These are phyloP conservation scores for Salvelinus alpinus DNA, from an alignment of 2,113 vertebrate species.

Conservation along the genomic window DNA sequence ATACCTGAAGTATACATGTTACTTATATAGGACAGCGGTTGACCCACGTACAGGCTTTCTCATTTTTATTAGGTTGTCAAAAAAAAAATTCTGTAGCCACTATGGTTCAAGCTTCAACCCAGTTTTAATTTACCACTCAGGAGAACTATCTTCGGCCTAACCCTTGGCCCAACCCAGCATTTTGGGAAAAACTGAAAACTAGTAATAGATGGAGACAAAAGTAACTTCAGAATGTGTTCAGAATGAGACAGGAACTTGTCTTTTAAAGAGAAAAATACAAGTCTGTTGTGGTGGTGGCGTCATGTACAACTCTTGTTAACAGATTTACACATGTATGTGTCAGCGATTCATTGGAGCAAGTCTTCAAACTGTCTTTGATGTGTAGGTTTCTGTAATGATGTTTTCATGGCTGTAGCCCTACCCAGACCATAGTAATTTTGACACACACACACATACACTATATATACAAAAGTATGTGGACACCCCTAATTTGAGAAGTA, in stretches of 20 bases:
- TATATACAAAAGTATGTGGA: too few relatives aligned
- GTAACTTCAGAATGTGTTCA: too few relatives aligned
- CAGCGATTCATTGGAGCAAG: not conserved
- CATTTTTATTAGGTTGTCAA: not conserved
- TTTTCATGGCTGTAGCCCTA: not conserved
- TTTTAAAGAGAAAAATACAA: too few relatives aligned
- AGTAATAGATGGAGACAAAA: too few relatives aligned
- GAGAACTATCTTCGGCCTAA: not conserved
- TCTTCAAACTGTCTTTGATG: not conserved
- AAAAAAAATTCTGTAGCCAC: not conserved
- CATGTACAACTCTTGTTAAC: not conserved
- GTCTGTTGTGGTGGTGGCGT: not conserved
- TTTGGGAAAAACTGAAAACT: too few relatives aligned
- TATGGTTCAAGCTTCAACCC: not conserved
- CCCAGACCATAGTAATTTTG: not conserved
- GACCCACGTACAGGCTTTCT: not conserved
- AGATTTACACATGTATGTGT: not conserved
- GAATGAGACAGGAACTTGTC: too few relatives aligned
- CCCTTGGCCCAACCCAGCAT: too few relatives aligned
- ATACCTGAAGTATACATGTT: conserved; percentile 7
- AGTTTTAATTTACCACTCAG: conserved; percentile 15
- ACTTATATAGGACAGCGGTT: conserved; percentile 5
- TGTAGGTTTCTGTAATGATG: not conserved
- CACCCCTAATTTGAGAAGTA: too few relatives aligned
- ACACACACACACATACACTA: not conserved